Percentiles rank a stretch among this genome's conserved stretches.
Evolutionary conservation across 2,888 invertebrate species (phyloP).

Genomic region (Gari tellinella): DNA sequence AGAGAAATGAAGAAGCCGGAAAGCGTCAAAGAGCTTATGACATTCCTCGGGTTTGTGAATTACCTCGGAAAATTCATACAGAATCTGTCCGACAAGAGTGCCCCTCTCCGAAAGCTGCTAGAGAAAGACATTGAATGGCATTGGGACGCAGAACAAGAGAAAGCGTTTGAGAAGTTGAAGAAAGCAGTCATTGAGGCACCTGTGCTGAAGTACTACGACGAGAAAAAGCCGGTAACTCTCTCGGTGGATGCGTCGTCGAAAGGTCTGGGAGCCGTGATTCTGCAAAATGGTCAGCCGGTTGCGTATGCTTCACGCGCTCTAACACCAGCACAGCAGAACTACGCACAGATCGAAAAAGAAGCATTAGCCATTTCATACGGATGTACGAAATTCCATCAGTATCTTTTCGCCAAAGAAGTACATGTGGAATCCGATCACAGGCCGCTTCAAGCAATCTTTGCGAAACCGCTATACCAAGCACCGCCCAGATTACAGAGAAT

Average conservation of each 20-base stretch:
- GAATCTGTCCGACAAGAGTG: slow-evolving; percentile 35
- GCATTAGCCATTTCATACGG: slow-evolving; percentile 35
- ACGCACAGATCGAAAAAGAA: slow-evolving; percentile 52
- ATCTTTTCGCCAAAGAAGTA: slow-evolving; percentile 24
- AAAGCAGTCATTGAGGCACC: slow-evolving; percentile 24
- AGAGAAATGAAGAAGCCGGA: slow-evolving; percentile 22
- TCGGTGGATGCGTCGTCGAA: slow-evolving; percentile 34
- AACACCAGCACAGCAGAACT: slow-evolving; percentile 32
- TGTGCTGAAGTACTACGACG: slow-evolving; percentile 32
- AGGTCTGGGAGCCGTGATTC: slow-evolving; percentile 22
- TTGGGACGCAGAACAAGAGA: slow-evolving; percentile 15
- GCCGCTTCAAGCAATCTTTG: slow-evolving; percentile 38
- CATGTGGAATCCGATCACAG: slow-evolving; percentile 38
- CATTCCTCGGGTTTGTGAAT: slow-evolving; percentile 37
- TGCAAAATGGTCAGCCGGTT: slow-evolving; percentile 26
- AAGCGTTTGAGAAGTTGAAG: slow-evolving; percentile 21
- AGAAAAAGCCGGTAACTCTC: slow-evolving; percentile 15
- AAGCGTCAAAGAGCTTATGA: slow-evolving; percentile 28
- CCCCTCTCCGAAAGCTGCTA: slow-evolving; percentile 27
- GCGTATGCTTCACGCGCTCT: slow-evolving; percentile 37
- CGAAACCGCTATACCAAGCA: slow-evolving; percentile 21
- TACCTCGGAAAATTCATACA: slow-evolving; percentile 45
- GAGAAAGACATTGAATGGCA: slow-evolving; percentile 24
- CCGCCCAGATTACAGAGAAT: slow-evolving; percentile 26
- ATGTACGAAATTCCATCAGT: slow-evolving; percentile 40